Percentiles rank a stretch among this genome's conserved stretches.
Evolutionary conservation across 2,797 vertebrate genomes (phyloP).

Genomic region (Manis pentadactyla): DNA sequence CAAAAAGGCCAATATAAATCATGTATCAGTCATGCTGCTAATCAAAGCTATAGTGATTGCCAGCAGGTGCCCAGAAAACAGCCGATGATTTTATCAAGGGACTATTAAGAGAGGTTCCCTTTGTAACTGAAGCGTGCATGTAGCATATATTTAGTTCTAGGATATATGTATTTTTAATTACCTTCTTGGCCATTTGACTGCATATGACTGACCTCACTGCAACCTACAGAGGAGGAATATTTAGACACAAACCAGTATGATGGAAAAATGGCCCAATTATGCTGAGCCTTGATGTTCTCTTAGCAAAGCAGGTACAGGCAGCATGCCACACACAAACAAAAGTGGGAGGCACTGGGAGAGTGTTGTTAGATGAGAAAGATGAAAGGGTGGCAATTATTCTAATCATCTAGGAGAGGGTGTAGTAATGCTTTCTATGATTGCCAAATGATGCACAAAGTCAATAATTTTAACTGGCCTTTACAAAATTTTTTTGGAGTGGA

Average conservation of each 20-base stretch:
- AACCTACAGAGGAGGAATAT: slow-evolving; percentile 84
- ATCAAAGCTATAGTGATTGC: not conserved
- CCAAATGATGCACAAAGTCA: slow-evolving; percentile 83
- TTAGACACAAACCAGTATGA: slow-evolving; percentile 86
- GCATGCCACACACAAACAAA: slow-evolving; percentile 77
- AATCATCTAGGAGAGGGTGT: slow-evolving; percentile 81
- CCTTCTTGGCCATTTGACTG: slow-evolving; percentile 84
- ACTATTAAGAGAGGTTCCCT: slow-evolving; percentile 59
- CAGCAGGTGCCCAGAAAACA: slow-evolving; percentile 48
- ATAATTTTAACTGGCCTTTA: slow-evolving; percentile 79
- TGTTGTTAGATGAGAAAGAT: slow-evolving; percentile 76
- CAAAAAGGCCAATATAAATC: not conserved
- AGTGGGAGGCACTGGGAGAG: slow-evolving; percentile 71
- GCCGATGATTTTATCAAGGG: not conserved
- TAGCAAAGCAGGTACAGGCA: slow-evolving; percentile 79
- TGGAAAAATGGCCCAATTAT: slow-evolving; percentile 87
- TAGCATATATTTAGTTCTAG: slow-evolving; percentile 72
- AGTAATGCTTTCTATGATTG: slow-evolving; percentile 83
- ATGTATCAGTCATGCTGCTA: not conserved
- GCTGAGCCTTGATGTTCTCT: slow-evolving; percentile 83
- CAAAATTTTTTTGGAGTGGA: slow-evolving; percentile 77
- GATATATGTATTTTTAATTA: slow-evolving; percentile 77
- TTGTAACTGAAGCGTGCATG: slow-evolving; percentile 35
- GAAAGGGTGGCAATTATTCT: slow-evolving; percentile 86
- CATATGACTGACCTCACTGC: slow-evolving; percentile 84